phyloP scores from a whole-genome alignment of 1,140 invertebrate genomes.

The Mizuhopecten yessoensis region DNA sequence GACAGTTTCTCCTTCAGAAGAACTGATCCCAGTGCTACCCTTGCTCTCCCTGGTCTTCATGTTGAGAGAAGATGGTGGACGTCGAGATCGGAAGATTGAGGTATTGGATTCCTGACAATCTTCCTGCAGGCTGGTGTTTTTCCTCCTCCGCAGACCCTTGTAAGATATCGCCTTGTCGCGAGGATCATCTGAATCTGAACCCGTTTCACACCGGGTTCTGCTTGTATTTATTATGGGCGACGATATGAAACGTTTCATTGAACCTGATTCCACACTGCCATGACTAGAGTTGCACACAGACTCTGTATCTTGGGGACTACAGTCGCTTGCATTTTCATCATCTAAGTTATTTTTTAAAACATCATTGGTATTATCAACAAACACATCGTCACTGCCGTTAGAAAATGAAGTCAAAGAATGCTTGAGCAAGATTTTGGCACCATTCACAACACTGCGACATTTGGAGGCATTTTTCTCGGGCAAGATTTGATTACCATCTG shows the following conservation, averaged over 20 bases:
- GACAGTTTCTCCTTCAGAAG: slow-evolving; percentile 62
- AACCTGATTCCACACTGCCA: slow-evolving; percentile 47
- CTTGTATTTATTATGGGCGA: background rate
- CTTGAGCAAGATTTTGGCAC: background rate
- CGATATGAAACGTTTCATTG: slow-evolving; percentile 39
- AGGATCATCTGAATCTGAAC: background rate
- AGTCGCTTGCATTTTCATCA: slow-evolving; percentile 48
- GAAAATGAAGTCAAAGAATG: background rate
- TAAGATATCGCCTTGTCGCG: background rate
- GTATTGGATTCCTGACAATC: background rate
- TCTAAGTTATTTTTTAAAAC: background rate
- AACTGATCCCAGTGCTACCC: slow-evolving; percentile 55
- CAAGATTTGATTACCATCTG: background rate
- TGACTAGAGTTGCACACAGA: slow-evolving; percentile 61
- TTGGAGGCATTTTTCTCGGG: background rate
- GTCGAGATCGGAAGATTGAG: background rate
- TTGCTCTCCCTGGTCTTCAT: background rate
- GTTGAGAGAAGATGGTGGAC: background rate
- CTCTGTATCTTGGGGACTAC: slow-evolving; percentile 59
- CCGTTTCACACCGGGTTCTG: background rate
- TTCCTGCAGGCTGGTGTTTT: background rate
- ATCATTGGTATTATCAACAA: background rate
- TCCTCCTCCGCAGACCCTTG: background rate
- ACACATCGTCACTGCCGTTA: background rate
- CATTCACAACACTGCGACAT: background rate